Conservation (phyloP, 1,140 invertebrate genomes). For the Eueides isabella region DNA sequence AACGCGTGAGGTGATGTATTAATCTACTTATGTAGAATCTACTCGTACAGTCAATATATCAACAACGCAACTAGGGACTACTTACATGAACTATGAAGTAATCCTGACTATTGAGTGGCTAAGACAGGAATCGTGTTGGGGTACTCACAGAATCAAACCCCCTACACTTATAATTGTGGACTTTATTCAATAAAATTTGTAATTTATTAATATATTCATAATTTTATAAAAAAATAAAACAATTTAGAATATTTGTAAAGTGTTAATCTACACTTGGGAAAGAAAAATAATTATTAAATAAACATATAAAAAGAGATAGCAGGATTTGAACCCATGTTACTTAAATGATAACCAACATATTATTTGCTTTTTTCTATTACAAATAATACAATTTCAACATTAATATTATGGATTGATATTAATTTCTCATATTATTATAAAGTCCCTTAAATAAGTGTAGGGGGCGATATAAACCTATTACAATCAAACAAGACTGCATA, state of each 20-base stretch:
- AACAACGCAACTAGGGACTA: slow-evolving; percentile 74
- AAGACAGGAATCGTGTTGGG: slow-evolving; percentile 37
- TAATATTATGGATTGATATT: too few relatives aligned
- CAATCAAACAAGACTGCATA: slow-evolving; percentile 21
- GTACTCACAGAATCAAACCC: background rate
- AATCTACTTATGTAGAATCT: slow-evolving; percentile 71
- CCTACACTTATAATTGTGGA: background rate
- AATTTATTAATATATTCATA: too few relatives aligned
- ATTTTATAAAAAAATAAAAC: too few relatives aligned
- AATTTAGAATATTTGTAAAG: too few relatives aligned
- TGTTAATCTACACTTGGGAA: too few relatives aligned
- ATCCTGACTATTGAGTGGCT: slow-evolving; percentile 49
- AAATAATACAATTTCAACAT: too few relatives aligned
- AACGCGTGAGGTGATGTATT: slow-evolving; percentile 68
- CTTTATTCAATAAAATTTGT: background rate
- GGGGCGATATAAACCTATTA: background rate
- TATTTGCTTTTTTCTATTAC: too few relatives aligned
- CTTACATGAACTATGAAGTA: slow-evolving; percentile 67
- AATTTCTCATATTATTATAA: background rate
- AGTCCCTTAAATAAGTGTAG: background rate
- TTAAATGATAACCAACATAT: too few relatives aligned
- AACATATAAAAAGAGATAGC: too few relatives aligned
- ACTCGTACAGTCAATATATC: slow-evolving; percentile 65
- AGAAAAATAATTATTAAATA: too few relatives aligned
- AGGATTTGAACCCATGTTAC: too few relatives aligned